Conservation (phyloP, 2,113 vertebrate genomes). For the Ammodytes marinus region DNA sequence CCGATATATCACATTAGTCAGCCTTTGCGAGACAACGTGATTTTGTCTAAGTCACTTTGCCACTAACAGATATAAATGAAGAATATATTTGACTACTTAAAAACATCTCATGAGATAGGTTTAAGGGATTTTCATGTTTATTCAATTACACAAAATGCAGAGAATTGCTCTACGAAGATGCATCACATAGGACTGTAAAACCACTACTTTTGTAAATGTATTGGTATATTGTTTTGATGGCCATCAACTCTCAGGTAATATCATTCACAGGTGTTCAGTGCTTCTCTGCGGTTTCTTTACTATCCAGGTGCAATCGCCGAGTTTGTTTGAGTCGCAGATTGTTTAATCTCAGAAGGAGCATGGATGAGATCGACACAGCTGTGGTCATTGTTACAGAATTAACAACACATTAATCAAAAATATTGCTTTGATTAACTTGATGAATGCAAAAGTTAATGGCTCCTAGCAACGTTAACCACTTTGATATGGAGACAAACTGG, state of each 20-base stretch:
- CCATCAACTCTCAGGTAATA: background rate
- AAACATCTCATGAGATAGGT: background rate
- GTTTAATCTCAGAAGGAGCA: background rate
- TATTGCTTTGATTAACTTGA: background rate
- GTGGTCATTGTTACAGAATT: background rate
- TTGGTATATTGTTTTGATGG: background rate
- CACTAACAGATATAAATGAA: background rate
- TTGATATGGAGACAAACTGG: background rate
- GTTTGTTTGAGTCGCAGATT: background rate
- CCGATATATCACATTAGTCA: conserved; percentile 31
- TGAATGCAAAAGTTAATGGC: background rate
- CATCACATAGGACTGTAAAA: too few relatives aligned
- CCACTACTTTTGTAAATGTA: background rate
- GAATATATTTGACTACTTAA: background rate
- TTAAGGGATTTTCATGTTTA: background rate
- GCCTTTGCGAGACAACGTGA: conserved; percentile 21
- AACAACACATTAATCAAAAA: background rate
- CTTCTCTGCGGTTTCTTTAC: background rate
- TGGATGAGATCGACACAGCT: background rate
- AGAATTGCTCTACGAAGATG: background rate
- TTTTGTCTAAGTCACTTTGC: conserved; percentile 10
- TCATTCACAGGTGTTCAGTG: background rate
- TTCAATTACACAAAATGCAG: background rate
- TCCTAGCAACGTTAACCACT: background rate
- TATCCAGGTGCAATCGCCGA: too few relatives aligned